Evolutionary conservation across 2,113 vertebrate species (phyloP).

Genomic region (Hyperoodon ampullatus): DNA sequence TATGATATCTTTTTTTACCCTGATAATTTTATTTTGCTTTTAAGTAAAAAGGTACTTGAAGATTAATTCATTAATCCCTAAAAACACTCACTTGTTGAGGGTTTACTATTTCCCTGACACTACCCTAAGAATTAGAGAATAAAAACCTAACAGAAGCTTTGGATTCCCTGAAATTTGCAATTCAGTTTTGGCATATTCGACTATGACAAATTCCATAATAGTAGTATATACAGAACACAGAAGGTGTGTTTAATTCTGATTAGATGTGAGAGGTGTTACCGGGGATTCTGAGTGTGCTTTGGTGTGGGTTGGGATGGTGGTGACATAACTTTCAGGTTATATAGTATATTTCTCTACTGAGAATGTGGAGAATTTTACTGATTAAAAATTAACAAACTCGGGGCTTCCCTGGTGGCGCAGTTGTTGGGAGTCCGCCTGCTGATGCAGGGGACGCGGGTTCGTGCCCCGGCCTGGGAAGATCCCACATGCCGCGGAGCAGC

Average conservation of each 20-base stretch:
- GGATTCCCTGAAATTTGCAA: not conserved
- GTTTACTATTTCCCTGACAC: not conserved
- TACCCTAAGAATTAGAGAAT: not conserved
- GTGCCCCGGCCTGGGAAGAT: too few species aligned
- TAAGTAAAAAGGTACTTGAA: not conserved
- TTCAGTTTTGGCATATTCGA: not conserved
- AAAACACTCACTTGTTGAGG: not conserved
- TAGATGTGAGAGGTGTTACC: not conserved
- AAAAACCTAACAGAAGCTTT: not conserved
- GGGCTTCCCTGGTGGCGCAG: too few species aligned
- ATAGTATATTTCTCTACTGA: not conserved
- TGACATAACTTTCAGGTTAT: not conserved
- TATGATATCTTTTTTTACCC: not conserved
- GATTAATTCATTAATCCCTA: not conserved
- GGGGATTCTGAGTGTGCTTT: not conserved
- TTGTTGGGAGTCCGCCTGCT: too few species aligned
- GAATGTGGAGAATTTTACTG: not conserved
- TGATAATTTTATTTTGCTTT: slow-evolving; percentile 45
- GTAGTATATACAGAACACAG: not conserved
- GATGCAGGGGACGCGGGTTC: too few species aligned
- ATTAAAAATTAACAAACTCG: not conserved
- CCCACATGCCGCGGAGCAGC: too few species aligned
- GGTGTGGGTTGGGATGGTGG: not conserved
- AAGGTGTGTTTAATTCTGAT: not conserved
- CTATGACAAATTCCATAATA: not conserved